phyloP scores from a whole-genome alignment of 2,888 invertebrate genomes.

The Ernsta delagoae region DNA sequence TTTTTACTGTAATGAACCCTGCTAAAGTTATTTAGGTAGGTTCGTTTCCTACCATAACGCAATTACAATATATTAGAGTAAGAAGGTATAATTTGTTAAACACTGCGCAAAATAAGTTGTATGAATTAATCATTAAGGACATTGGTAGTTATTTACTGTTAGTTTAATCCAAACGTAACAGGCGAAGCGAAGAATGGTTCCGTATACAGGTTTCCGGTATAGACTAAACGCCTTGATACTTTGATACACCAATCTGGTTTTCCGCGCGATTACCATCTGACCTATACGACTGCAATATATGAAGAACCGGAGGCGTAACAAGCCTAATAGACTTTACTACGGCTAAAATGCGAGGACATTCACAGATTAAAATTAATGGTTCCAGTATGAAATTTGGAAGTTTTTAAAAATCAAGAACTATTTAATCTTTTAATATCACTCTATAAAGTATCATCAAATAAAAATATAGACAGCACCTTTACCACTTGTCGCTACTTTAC shows the following conservation, averaged over 20 bases:
- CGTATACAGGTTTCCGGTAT: slow-evolving; percentile 19
- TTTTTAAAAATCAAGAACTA: too few relatives aligned
- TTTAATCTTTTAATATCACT: too few relatives aligned
- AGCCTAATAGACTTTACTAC: slow-evolving; percentile 18
- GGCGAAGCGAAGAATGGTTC: slow-evolving; percentile 18
- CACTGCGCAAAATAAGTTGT: slow-evolving; percentile 8
- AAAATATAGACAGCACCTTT: too few relatives aligned
- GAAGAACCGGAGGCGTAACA: slow-evolving; percentile 21
- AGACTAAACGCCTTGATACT: slow-evolving; percentile 18
- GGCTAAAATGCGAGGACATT: too few relatives aligned
- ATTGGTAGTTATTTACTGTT: slow-evolving; percentile 12
- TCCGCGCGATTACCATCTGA: slow-evolving; percentile 24
- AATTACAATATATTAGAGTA: too few relatives aligned
- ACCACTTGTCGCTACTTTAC: too few relatives aligned
- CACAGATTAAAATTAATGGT: too few relatives aligned
- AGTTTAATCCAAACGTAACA: slow-evolving; percentile 26
- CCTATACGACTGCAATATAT: slow-evolving; percentile 15
- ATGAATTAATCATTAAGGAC: slow-evolving; percentile 32
- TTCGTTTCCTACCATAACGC: too few relatives aligned
- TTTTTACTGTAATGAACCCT: too few relatives aligned
- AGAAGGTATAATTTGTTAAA: not conserved
- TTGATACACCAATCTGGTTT: slow-evolving; percentile 34
- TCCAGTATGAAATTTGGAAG: not conserved
- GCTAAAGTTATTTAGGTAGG: too few relatives aligned
- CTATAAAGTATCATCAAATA: too few relatives aligned